These are phyloP conservation scores for Melanotaenia nigrans DNA, from an alignment of 2,797 vertebrate genomes.

Conservation along the genomic window DNA sequence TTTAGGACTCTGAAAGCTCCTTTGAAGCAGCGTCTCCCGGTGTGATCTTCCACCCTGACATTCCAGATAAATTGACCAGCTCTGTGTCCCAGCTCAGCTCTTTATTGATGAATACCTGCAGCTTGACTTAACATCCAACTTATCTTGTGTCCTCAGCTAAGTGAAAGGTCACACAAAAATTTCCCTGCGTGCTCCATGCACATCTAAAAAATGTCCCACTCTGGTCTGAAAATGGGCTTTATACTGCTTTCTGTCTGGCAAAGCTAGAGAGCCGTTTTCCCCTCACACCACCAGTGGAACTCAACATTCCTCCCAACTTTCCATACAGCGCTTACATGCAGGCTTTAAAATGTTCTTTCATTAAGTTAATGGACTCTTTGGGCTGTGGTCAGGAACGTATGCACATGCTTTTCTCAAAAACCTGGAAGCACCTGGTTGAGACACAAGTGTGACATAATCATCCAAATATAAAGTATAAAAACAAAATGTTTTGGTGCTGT, in stretches of 20 bases:
- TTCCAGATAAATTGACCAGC: conserved; percentile 39
- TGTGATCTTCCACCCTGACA: conserved; percentile 29
- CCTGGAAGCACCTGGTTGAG: conserved; percentile 40
- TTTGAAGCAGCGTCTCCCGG: conserved; percentile 11
- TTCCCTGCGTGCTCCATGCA: conserved; percentile 11
- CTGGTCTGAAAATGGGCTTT: conserved; percentile 46
- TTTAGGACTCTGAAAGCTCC: conserved; percentile 6
- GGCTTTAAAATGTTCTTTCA: conserved; percentile 35
- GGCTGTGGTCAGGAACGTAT: conserved; percentile 10
- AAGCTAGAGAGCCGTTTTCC: conserved; percentile 40
- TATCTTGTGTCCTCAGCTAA: conserved; percentile 12
- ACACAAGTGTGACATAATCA: background rate
- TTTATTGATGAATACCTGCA: conserved; percentile 23
- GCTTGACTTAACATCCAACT: background rate
- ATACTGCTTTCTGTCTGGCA: conserved; percentile 37
- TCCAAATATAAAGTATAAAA: conserved; percentile 13
- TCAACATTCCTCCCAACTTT: conserved; percentile 55
- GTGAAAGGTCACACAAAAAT: conserved; percentile 32
- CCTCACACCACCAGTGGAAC: conserved; percentile 37
- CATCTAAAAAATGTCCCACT: conserved; percentile 55
- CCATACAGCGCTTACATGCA: conserved; percentile 35
- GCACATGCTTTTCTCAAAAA: background rate
- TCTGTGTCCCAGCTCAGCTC: conserved; percentile 7
- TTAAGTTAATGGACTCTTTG: conserved; percentile 36
- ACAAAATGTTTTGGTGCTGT: background rate